Base-by-base conservation (phyloP, 1,140 invertebrate genomes). In the Nymphalis io region DNA sequence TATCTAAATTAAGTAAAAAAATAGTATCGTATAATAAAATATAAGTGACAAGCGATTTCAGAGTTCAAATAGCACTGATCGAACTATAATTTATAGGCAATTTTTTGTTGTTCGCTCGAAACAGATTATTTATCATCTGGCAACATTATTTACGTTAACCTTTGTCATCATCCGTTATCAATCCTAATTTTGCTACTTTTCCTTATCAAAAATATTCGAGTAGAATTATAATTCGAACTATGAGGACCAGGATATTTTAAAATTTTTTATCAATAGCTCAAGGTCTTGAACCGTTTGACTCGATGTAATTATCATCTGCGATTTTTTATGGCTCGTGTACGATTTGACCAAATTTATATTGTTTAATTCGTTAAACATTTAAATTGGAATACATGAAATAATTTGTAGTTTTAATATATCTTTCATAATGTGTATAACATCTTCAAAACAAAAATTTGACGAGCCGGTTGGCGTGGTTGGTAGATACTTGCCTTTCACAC, bases 171-270 rank as follows among this genome's bases (percentile, higher is more conserved):
- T 13, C 2, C 18, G n/a, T 46, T 42, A 46, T 61, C 42, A 61
- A 48, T 60, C 40, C 39, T 39, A 61, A 61, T 33, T 61, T 61
- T 23, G 40, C 60, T 27, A 33, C 21, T 16, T 16, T 3, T 60
- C 40, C 13, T 33, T 23, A 60, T 58, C 42, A 16, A 6, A 6
- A 3, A 21, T 8, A 51, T 51, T 51, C 21, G 11, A 21, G 18
- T 16, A n/a, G 15, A 51, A 18, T 51, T 16, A 42, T 8, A 5
- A 1, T 3, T 46, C 27, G 27, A 33, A 33, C 40, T 44, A 11
- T n/a, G 40, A 44, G n/a, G 11, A 51, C 48, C 48, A 51, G 48
- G 48, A 51, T 21, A 51, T 51, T 51, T 18, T 33, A 13, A n/a
- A n/a, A n/a, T 18, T 46, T 16, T 5, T 51, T 20, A 20, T 51